phyloP scores from a whole-genome alignment of 2,888 invertebrate genomes.

The Platerodrilus igneus region DNA sequence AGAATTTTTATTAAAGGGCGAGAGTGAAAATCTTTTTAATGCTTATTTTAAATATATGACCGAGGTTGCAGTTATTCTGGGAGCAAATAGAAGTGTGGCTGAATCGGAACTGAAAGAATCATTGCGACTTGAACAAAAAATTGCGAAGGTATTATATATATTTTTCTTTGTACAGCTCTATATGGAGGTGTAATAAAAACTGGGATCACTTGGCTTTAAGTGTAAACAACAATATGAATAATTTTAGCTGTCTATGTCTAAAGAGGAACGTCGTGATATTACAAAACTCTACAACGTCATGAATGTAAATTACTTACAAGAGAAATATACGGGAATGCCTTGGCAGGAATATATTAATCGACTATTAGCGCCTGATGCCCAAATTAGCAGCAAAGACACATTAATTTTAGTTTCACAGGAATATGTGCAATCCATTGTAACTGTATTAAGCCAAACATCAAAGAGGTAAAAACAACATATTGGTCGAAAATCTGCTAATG shows the following conservation, averaged over 20 bases:
- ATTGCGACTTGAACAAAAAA: conserved; percentile 28
- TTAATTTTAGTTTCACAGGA: conserved; percentile 50
- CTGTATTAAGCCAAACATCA: conserved; percentile 24
- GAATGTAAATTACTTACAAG: conserved; percentile 47
- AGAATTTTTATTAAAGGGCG: conserved; percentile 26
- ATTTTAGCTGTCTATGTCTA: conserved; percentile 30
- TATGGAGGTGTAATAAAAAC: too few species aligned
- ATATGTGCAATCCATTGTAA: conserved; percentile 43
- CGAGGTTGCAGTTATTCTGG: conserved; percentile 32
- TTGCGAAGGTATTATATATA: conserved; percentile 28
- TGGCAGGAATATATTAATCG: conserved; percentile 50
- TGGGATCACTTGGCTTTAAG: too few species aligned
- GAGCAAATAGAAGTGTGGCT: conserved; percentile 27
- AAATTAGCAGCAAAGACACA: conserved; percentile 42
- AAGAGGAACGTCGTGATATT: conserved; percentile 23
- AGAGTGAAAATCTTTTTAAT: conserved; percentile 20
- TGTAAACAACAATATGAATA: too few species aligned
- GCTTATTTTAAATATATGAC: conserved; percentile 33
- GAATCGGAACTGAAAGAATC: conserved; percentile 29
- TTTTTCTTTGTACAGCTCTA: too few species aligned
- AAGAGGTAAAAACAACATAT: conserved; percentile 21
- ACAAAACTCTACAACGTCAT: conserved; percentile 47
- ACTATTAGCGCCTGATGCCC: conserved; percentile 40
- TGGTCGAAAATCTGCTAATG: neutral
- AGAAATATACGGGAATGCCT: conserved; percentile 42